Base-by-base conservation (phyloP, 2,888 invertebrate species). In the Falcaria lacertinaria region DNA sequence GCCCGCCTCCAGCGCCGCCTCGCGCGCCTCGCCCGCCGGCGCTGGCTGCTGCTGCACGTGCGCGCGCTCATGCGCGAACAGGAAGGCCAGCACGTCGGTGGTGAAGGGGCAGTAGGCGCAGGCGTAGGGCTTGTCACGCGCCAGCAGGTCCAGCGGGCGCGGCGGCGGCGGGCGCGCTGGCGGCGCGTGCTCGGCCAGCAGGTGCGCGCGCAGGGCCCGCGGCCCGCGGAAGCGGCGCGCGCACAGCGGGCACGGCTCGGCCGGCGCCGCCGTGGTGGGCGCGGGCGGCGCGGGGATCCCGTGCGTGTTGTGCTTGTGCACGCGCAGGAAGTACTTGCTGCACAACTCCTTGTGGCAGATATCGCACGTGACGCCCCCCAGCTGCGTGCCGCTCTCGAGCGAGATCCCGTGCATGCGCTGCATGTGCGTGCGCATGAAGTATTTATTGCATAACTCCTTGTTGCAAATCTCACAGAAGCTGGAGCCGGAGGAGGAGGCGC, bases 351-450 rank as follows among this genome's bases (percentile, higher is more conserved):
- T 98, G 89, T 98, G 97, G 83, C 99, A 99, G 57, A 99, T 97
- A 81, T 98, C 98, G 83, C 98, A 98, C 37, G 97, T 95, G 5
- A 97, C 97, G 15, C 97, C 97, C 4, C 97, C 97, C 33, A 97
- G 95, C 76, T 96, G 96, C 28, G 97, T 95, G 15, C 96, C 97
- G 69, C 96, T 96, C 81, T 97, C 97, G 39, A 97, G 94, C 74
- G 97, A 96, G 64, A 97, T 97, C 35, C 97, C 97, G 81, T 97
- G 99, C 97, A 99, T 98, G 75, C 98, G 94, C 74, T 98, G 95
- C 97, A 98, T 98, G 89, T 99, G 99, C 1, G 98, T 99, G 79
- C 98, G 97, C 95, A 99, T 97, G 84, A 99, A 99, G 80, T 99
- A 99, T 83, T 99, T 99, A 90, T 99, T 99, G 90, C 99, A 99